Evolutionary conservation across 2,113 vertebrate species (phyloP).

Genomic region (Eudyptes chrysolophus): DNA sequence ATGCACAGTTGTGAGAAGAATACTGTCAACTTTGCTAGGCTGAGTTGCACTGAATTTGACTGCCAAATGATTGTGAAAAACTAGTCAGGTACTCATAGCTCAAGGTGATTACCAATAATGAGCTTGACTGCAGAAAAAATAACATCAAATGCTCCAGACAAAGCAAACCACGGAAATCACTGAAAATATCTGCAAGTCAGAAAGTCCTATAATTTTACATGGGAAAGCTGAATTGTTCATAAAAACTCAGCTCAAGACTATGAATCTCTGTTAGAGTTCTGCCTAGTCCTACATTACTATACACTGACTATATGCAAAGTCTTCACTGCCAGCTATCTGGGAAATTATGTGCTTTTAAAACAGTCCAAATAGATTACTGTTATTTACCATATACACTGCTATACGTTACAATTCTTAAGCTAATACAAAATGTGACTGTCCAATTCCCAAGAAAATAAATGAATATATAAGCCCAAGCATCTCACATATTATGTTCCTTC

Average conservation of each 20-base stretch:
- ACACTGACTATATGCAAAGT: not conserved
- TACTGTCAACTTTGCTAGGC: slow-evolving; percentile 66
- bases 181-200: not conserved
- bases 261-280: not conserved
- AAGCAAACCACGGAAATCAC: not conserved
- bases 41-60: slow-evolving; percentile 70
- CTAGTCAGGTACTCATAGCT: slow-evolving; percentile 35
- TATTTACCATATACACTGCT: not conserved
- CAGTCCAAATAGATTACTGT: not conserved
- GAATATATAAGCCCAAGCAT: not conserved
- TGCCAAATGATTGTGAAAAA: slow-evolving; percentile 73
- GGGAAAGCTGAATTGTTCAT: not conserved
- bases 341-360: not conserved
- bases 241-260: not conserved
- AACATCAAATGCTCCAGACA: not conserved
- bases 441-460: not conserved
- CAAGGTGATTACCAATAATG: slow-evolving; percentile 28
- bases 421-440: not conserved
- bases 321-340: not conserved
- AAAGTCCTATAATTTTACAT: not conserved
- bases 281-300: not conserved
- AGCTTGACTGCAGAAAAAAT: slow-evolving; percentile 12
- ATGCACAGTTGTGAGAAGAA: slow-evolving; percentile 70
- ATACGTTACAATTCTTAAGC: not conserved
- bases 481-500: not conserved